Evolutionary conservation across 2,888 invertebrate species (phyloP).

Genomic region (Dynastes hyllus): DNA sequence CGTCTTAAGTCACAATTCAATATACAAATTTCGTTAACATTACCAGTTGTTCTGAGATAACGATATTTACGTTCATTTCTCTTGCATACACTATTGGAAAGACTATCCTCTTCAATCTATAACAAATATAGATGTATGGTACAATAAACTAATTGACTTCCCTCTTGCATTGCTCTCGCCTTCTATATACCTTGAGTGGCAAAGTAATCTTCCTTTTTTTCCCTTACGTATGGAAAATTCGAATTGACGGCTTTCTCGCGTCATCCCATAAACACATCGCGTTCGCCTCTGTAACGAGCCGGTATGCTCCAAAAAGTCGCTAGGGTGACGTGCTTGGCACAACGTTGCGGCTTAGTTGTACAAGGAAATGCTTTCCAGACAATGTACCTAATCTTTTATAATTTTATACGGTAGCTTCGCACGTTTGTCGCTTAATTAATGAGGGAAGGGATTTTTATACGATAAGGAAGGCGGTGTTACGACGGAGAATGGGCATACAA

Average conservation of each 20-base stretch:
- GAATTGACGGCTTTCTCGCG: slow-evolving; percentile 25
- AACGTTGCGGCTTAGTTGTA: slow-evolving; percentile 41
- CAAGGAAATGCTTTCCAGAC: slow-evolving; percentile 46
- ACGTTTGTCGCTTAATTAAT: slow-evolving; percentile 42
- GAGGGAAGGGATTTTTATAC: slow-evolving; percentile 28
- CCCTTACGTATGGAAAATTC: neutral
- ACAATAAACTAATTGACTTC: too few relatives aligned
- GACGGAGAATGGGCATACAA: too few relatives aligned
- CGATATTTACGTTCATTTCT: too few relatives aligned
- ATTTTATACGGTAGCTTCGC: slow-evolving; percentile 39
- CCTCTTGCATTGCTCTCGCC: too few relatives aligned
- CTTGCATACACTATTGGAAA: too few relatives aligned
- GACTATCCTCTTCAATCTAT: too few relatives aligned
- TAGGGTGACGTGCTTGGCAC: slow-evolving; percentile 29
- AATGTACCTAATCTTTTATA: slow-evolving; percentile 43
- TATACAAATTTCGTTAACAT: too few relatives aligned
- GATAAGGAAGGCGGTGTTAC: neutral
- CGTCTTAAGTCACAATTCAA: too few relatives aligned
- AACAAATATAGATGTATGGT: too few relatives aligned
- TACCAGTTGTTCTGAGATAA: too few relatives aligned
- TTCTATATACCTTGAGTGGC: neutral
- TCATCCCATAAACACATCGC: neutral
- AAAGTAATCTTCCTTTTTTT: slow-evolving; percentile 12
- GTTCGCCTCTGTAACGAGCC: neutral
- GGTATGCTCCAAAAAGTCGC: slow-evolving; percentile 33